A percentile compares a stretch with the other conserved stretches of the same genome.
These are phyloP conservation scores for Periparus ater DNA, from an alignment of 2,797 vertebrate species.

Conservation along the genomic window DNA sequence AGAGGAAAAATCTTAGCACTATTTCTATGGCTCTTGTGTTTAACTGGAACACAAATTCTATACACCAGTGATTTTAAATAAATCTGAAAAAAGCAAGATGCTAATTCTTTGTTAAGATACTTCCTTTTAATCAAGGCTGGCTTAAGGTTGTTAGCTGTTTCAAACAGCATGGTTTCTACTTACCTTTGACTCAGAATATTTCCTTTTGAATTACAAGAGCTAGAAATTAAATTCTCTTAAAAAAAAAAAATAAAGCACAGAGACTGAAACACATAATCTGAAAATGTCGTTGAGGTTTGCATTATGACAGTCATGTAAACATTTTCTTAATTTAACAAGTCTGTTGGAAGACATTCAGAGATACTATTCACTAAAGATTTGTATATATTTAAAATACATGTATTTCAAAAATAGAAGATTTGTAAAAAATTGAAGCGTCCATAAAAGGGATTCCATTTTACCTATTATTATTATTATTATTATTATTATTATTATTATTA, in stretches of 20 bases:
- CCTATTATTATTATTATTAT: too few relatives aligned
- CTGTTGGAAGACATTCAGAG: not conserved
- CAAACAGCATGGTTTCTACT: not conserved
- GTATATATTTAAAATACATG: not conserved
- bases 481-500: too few relatives aligned
- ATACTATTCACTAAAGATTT: not conserved
- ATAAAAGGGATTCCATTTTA: not conserved
- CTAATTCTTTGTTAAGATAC: not conserved
- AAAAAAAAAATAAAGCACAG: not conserved
- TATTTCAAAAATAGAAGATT: not conserved
- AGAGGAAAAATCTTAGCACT: not conserved
- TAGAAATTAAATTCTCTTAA: not conserved
- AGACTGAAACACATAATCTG: not conserved
- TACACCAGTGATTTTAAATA: not conserved
- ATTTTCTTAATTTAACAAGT: not conserved
- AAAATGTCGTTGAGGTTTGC: not conserved
- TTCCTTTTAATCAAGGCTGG: not conserved
- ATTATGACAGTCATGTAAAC: not conserved
- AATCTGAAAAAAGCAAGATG: not conserved
- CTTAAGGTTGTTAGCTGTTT: not conserved
- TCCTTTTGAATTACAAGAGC: not conserved
- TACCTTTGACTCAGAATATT: not conserved
- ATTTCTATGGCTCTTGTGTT: not conserved
- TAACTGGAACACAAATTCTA: not conserved
- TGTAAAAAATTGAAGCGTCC: not conserved